Evolutionary conservation across 64 coral and sea anemone species (phyloP), one percentile per base, ranked within the genome.

Genomic region (Trachythela sp.): DNA sequence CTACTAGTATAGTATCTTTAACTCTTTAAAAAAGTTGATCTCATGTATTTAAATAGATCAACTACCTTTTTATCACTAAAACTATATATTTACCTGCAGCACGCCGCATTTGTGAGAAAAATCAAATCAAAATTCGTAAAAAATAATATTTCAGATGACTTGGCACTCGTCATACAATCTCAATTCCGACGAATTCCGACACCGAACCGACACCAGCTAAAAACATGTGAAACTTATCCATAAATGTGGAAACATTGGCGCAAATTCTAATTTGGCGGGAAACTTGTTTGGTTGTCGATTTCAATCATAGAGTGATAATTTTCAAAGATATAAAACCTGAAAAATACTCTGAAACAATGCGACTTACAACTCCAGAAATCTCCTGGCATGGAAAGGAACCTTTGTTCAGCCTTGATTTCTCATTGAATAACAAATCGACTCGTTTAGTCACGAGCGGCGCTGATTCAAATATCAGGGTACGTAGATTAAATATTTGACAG

Each of bases 331-430:
- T 0, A 64, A 64, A 64, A 2, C 24, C 6, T n/a, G 0, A 6
- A 64, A 0, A 0, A 64, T 64, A 64, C 56, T 0, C 20, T 64
- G 8, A 2, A 64, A 26, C 10, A 56, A 99, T 99, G 96, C 90
- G 90, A 67, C 40, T 99, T 15, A 70, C 89, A 60, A 99, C 93
- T 38, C 96, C 96, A 59, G 96, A 99, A 91, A 99, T 99, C 15
- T 92, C 96, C n/a, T 99, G 96, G 96, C 96, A 99, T 64, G 96
- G 89, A 50, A 99, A 99, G 58, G 89, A 99, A 85, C 96, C 96
- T 8, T 87, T 99, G 71, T 92, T 89, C 36, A 95, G 96, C 38
- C 89, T 99, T 20, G 96, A 99, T 93, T 99, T 99, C 36, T 91
- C 93, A 56, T 92, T 92, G 84, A 59, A 89, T 7, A 93, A 90